Evolutionary conservation across 2,797 vertebrate genomes (phyloP), one percentile per base, ranked within the genome.

Genomic region (Lagorchestes hirsutus): DNA sequence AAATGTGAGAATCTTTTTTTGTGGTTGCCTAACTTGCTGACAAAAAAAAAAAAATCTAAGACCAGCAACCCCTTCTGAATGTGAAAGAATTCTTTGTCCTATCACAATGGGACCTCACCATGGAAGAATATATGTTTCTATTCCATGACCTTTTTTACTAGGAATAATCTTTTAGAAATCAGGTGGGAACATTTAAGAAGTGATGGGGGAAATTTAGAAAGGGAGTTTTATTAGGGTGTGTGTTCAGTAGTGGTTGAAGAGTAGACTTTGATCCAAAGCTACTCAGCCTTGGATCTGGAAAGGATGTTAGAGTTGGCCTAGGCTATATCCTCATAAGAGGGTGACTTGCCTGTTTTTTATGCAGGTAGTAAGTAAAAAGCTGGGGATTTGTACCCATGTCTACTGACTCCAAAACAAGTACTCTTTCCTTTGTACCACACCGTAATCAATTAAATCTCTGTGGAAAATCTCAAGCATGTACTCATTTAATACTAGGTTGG

Each of bases 11-110:
- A 46, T 96, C 46, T 96, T 74, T 91, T 13, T 82, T 82, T 56
- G 55, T 87, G 18, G 27, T 50, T 94, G 92, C 29, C 91, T 96
- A 92, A 91, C 54, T 3, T 90, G 40, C 58, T 93, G 57, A 94
- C 28, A 92, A 92, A 67, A 46, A 52, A 52, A 52, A 52, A 92
- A 93, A 91, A 90, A 31, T 14, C 54, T 34, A 31, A 46, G 58
- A 14, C 28, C 22, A 0, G n/a, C 91, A 56, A 31, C 90, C 31
- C 82, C 57, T 54, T 46, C n/a, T 54, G 56, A 90, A 46, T 29
- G 94, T 74, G 58, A 14, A 90, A 5, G 56, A 90, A 91, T 58
- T 18, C 50, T 96, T 27, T 95, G 46, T 91, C 91, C n/a, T 5
- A 90, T 82, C 94, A 96, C 50, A 54, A 90, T 16, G 93, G 5